Evolutionary conservation across 2,888 invertebrate genomes (phyloP).

Genomic region (Metellina segmentata): DNA sequence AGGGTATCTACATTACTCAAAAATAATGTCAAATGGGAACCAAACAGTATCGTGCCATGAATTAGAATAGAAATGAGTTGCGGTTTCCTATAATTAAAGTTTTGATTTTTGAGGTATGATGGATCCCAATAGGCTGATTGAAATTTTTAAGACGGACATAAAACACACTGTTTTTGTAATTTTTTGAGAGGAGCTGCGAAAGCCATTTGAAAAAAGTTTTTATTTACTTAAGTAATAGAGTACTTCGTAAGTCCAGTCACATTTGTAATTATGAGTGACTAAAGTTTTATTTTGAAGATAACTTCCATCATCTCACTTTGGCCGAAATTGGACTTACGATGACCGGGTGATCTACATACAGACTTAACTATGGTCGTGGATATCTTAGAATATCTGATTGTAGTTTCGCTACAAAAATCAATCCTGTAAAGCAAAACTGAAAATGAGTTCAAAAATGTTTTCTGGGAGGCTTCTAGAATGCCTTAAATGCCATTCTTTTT

Average conservation of each 20-base stretch:
- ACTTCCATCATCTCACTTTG: slow-evolving; percentile 70
- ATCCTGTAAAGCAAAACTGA: slow-evolving; percentile 46
- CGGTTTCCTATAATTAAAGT: no score
- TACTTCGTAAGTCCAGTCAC: background rate
- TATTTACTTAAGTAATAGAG: slow-evolving; percentile 3
- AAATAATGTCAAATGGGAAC: background rate
- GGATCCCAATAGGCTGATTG: no score
- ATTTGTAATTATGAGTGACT: slow-evolving; percentile 44
- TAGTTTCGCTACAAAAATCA: slow-evolving; percentile 57
- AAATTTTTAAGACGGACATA: no score
- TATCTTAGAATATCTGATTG: background rate
- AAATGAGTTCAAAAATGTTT: slow-evolving; percentile 52
- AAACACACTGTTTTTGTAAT: background rate
- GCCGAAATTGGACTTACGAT: slow-evolving; percentile 60
- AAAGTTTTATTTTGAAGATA: background rate
- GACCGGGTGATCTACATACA: background rate
- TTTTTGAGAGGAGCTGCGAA: slow-evolving; percentile 3
- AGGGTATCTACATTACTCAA: slow-evolving; percentile 3
- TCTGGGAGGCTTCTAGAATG: slow-evolving; percentile 61
- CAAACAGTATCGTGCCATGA: no score
- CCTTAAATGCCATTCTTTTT: slow-evolving; percentile 77
- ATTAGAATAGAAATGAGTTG: no score
- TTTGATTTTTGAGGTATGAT: no score
- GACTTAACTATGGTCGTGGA: no score
- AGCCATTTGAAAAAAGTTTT: slow-evolving; percentile 75